Conservation (phyloP, 2,797 vertebrate genomes). For the Hypotaenidia philippensis region DNA sequence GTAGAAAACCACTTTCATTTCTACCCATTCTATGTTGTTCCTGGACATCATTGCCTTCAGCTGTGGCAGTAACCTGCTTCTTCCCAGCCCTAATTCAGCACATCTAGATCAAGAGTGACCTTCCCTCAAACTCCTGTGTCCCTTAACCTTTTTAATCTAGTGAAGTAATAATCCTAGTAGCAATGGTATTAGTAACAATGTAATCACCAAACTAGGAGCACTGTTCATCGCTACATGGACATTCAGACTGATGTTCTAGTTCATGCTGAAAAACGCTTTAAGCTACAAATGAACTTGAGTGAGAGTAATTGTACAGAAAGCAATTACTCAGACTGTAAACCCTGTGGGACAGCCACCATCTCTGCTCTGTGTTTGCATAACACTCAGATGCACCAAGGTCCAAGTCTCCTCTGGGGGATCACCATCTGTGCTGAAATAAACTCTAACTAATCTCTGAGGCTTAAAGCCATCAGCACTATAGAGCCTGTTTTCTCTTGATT, state of each 20-base stretch:
- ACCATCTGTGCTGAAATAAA: constrained; percentile 56
- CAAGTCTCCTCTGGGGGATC: constrained; percentile 24
- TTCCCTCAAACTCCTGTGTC: not conserved
- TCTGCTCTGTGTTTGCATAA: constrained; percentile 44
- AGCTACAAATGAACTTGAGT: constrained; percentile 35
- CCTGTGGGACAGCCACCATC: constrained; percentile 36
- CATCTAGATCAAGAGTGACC: not conserved
- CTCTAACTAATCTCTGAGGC: constrained; percentile 48
- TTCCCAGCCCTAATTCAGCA: too few species aligned
- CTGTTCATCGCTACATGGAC: not conserved
- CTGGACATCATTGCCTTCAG: rapidly evolving
- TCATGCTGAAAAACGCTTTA: not conserved
- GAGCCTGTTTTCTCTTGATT: constrained; percentile 30
- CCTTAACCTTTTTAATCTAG: not conserved
- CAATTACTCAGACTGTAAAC: not conserved
- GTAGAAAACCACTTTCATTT: not conserved
- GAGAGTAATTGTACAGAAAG: constrained; percentile 47
- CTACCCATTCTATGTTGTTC: not conserved
- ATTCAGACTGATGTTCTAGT: not conserved
- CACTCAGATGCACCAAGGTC: constrained; percentile 24
- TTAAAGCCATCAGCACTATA: constrained; percentile 11
- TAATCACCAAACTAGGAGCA: not conserved
- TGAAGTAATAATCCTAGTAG: not conserved
- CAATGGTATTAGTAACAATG: not conserved
- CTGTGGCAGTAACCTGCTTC: not conserved